Evolutionary conservation across 2,888 invertebrate genomes (phyloP).

Genomic region (Macrophya alboannulata): DNA sequence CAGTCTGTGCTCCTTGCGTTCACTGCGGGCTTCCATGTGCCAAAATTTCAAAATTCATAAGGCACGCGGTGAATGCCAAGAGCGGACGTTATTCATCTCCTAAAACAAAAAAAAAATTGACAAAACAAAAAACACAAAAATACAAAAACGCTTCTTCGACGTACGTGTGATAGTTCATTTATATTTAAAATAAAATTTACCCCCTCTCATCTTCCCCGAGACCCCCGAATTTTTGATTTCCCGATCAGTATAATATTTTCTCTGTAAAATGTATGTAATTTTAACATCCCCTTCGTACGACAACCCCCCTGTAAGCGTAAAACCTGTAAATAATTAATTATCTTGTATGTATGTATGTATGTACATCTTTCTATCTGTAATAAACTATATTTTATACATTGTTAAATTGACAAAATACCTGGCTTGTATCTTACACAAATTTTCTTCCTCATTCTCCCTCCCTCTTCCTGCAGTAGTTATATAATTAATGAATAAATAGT

Average conservation of each 20-base stretch:
- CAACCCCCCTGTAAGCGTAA: background rate
- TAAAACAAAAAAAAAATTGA: background rate
- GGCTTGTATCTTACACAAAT: background rate
- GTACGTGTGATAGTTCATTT: constrained; percentile 3
- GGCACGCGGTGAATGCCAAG: constrained; percentile 99
- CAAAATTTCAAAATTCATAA: constrained; percentile 89
- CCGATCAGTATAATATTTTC: background rate
- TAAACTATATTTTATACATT: constrained; percentile 5
- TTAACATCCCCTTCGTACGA: background rate
- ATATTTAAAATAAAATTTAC: background rate
- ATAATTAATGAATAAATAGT: background rate
- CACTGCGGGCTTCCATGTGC: constrained; percentile 97
- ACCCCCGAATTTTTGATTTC: background rate
- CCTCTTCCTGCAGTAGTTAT: background rate
- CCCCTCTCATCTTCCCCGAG: no score
- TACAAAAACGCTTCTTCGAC: background rate
- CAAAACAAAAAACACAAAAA: background rate
- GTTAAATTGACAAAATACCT: constrained; percentile 12
- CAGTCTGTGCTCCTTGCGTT: constrained; percentile 91
- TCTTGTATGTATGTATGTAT: constrained; percentile 22
- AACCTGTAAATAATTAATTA: constrained; percentile 2
- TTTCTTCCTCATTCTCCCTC: background rate
- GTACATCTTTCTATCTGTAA: constrained; percentile 15
- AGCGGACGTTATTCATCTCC: constrained; percentile 87
- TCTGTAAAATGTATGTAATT: background rate